Conservation (phyloP, 2,888 invertebrate genomes). For the Blera fallax region DNA sequence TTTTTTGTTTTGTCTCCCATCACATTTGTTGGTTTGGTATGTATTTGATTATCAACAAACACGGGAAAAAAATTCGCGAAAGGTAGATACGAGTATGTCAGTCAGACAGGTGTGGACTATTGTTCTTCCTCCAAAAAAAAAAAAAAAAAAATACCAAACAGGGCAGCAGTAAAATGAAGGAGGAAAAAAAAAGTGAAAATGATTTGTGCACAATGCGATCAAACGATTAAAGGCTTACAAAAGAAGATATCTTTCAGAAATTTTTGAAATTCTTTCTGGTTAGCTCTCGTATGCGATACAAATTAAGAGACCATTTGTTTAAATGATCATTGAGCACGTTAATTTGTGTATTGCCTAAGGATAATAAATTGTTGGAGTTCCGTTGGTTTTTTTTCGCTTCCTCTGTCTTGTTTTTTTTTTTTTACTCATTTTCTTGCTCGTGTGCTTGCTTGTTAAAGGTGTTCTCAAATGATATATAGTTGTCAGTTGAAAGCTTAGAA, state of each 20-base stretch:
- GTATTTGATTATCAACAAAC: conserved; percentile 34
- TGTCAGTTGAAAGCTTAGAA: conserved; percentile 22
- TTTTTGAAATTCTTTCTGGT: conserved; percentile 48
- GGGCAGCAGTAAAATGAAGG: not conserved
- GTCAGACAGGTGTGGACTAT: conserved; percentile 65
- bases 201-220: conserved; percentile 64
- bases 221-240: conserved; percentile 41
- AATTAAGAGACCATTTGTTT: conserved; percentile 70
- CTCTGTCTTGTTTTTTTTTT: too few relatives aligned
- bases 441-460: not conserved
- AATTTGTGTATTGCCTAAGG: conserved; percentile 56
- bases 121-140: conserved; percentile 17
- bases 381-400: not conserved
- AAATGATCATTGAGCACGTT: conserved; percentile 67
- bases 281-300: conserved; percentile 22
- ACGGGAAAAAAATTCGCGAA: conserved; percentile 33
- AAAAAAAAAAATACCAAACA: not conserved
- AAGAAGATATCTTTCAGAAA: conserved; percentile 17
- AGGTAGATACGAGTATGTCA: conserved; percentile 53
- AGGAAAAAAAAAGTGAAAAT: conserved; percentile 57
- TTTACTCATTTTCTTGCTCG: not conserved
- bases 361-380: conserved; percentile 53
- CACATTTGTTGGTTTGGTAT: conserved; percentile 32
- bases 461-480: conserved; percentile 46
- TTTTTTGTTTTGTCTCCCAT: conserved; percentile 15